phyloP scores from a whole-genome alignment of 2,888 invertebrate genomes.

The Eupithecia pulchellata region DNA sequence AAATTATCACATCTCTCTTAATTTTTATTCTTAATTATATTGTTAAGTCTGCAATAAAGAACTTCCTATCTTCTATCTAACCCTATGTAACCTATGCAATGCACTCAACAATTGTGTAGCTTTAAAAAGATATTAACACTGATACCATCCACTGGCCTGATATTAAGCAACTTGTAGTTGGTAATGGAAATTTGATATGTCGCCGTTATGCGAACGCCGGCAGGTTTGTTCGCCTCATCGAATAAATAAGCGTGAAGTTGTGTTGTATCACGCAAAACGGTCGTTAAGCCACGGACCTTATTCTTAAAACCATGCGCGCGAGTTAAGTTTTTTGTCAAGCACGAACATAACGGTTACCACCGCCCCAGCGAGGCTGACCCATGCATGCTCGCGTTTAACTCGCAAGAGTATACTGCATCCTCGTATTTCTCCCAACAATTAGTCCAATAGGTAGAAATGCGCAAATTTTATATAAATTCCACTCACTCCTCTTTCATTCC shows the following conservation, averaged over 20 bases:
- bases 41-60: too few species aligned
- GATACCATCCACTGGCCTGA: slow-evolving; percentile 11
- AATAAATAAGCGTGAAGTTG: slow-evolving; percentile 82
- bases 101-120: neutral
- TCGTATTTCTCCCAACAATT: too few species aligned
- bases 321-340: neutral
- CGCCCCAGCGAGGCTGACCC: too few species aligned
- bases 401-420: too few species aligned
- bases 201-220: slow-evolving; percentile 70
- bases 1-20: too few species aligned
- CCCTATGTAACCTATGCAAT: neutral
- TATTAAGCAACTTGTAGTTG: slow-evolving; percentile 50
- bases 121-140: slow-evolving; percentile 13
- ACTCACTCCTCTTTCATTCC: too few species aligned
- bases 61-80: too few species aligned
- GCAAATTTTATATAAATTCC: too few species aligned
- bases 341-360: too few species aligned
- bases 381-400: too few species aligned
- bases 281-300: slow-evolving; percentile 63
- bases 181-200: slow-evolving; percentile 82
- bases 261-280: slow-evolving; percentile 76
- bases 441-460: too few species aligned
- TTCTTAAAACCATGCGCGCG: neutral
- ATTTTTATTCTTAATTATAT: too few species aligned
- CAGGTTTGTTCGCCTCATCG: slow-evolving; percentile 71